These are phyloP conservation scores for Monopis laevigella DNA, from an alignment of 2,888 invertebrate species.

Conservation along the genomic window DNA sequence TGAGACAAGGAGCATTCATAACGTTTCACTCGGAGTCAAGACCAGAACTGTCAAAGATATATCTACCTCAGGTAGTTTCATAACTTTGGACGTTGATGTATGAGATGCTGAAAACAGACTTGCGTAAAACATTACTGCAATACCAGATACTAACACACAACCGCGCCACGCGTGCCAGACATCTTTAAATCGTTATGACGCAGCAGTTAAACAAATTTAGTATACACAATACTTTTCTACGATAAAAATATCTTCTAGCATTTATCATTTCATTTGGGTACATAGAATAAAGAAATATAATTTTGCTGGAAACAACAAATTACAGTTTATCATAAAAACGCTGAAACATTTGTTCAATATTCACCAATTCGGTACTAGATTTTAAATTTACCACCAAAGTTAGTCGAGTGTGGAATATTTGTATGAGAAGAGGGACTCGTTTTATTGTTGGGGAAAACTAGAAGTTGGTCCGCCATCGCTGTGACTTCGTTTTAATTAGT, in stretches of 20 bases:
- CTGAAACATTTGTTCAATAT: neutral
- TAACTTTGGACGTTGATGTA: slow-evolving; percentile 52
- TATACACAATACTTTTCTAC: too few species aligned
- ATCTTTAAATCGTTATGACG: slow-evolving; percentile 51
- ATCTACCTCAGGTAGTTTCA: slow-evolving; percentile 47
- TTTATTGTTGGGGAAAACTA: slow-evolving; percentile 61
- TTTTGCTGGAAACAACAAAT: too few species aligned
- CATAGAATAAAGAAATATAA: too few species aligned
- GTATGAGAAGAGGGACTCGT: slow-evolving; percentile 53
- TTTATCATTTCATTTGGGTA: too few species aligned
- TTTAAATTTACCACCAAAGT: slow-evolving; percentile 61
- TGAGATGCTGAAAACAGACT: slow-evolving; percentile 21
- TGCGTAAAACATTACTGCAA: slow-evolving; percentile 12
- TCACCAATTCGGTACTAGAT: slow-evolving; percentile 38
- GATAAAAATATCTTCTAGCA: too few species aligned
- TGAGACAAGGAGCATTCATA: slow-evolving; percentile 15
- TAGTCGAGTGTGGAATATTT: slow-evolving; percentile 48
- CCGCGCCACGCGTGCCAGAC: slow-evolving; percentile 44
- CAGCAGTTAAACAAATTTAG: too few species aligned
- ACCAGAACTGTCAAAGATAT: slow-evolving; percentile 38
- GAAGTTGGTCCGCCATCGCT: slow-evolving; percentile 56
- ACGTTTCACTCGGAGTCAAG: slow-evolving; percentile 14
- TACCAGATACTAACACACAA: slow-evolving; percentile 1
- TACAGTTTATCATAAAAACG: neutral
- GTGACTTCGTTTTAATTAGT: slow-evolving; percentile 68